Conservation (phyloP, 2,797 vertebrate genomes). For the Sebastes alutus region DNA sequence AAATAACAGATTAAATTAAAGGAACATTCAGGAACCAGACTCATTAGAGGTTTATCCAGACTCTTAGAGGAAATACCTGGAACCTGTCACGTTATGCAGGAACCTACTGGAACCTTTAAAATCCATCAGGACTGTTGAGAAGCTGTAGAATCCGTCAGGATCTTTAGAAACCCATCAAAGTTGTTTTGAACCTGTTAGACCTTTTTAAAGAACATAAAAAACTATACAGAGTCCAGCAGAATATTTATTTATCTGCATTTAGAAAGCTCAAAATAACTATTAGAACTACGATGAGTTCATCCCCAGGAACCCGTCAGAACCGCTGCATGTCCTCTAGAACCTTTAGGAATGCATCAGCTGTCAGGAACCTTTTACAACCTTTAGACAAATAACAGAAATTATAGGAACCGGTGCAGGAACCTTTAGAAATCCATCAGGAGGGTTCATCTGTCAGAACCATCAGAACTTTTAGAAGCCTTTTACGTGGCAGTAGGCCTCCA, state of each 20-base stretch:
- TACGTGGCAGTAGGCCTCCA: conserved; percentile 98
- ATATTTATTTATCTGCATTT: not conserved
- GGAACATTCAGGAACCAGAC: not conserved
- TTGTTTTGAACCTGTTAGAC: not conserved
- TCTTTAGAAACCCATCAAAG: not conserved
- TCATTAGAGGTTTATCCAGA: not conserved
- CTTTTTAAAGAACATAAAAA: not conserved
- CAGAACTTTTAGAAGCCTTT: conserved; percentile 69
- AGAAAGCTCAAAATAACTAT: not conserved
- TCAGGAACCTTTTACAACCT: not conserved
- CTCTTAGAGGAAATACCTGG: not conserved
- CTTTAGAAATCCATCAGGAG: not conserved
- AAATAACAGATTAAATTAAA: not conserved
- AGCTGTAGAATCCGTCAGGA: not conserved
- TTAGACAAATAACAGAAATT: not conserved
- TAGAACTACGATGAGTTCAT: not conserved
- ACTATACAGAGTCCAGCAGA: not conserved
- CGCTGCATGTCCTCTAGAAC: not conserved
- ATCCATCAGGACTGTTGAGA: not conserved
- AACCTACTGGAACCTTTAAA: not conserved
- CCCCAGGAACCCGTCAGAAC: not conserved
- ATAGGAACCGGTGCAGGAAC: not conserved
- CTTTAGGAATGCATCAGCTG: not conserved
- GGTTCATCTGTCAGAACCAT: not conserved
- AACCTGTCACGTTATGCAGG: not conserved